Conservation (phyloP, 2,888 invertebrate genomes). For the Oligia latruncula region DNA sequence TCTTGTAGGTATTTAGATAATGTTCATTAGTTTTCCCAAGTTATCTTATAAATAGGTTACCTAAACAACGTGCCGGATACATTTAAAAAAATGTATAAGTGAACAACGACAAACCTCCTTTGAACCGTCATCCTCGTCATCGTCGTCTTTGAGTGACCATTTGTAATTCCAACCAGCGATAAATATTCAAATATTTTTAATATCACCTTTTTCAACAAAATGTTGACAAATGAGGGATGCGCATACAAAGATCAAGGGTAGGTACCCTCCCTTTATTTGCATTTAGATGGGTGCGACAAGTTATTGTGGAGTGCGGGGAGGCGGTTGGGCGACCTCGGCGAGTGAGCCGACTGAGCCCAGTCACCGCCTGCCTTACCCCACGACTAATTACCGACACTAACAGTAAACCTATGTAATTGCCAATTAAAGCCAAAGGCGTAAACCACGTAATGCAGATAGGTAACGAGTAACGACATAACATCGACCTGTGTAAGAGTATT, state of each 20-base stretch:
- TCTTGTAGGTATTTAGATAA: not conserved
- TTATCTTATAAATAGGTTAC: not conserved
- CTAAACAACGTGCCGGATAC: not conserved
- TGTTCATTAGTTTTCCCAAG: not conserved
- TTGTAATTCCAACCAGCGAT: constrained; percentile 50
- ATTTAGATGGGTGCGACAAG: constrained; percentile 86
- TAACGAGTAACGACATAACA: constrained; percentile 42
- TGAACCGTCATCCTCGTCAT: not conserved
- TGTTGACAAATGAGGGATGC: constrained; percentile 86
- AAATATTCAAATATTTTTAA: constrained; percentile 68
- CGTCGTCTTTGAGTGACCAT: constrained; percentile 39
- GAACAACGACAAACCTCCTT: constrained; percentile 10
- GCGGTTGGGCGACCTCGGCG: constrained; percentile 56
- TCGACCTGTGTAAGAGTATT: constrained; percentile 42
- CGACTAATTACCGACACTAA: constrained; percentile 78
- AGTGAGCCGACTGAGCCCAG: constrained; percentile 58
- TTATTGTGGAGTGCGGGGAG: constrained; percentile 75
- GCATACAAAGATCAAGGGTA: constrained; percentile 82
- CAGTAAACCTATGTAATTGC: constrained; percentile 74
- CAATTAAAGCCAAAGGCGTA: constrained; percentile 65
- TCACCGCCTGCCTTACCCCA: constrained; percentile 64
- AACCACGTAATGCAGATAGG: constrained; percentile 52
- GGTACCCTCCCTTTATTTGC: constrained; percentile 82
- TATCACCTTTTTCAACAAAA: constrained; percentile 73
- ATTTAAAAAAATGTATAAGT: not conserved